These are phyloP conservation scores for Morone chrysops DNA, from an alignment of 2,113 vertebrate genomes.

Conservation along the genomic window DNA sequence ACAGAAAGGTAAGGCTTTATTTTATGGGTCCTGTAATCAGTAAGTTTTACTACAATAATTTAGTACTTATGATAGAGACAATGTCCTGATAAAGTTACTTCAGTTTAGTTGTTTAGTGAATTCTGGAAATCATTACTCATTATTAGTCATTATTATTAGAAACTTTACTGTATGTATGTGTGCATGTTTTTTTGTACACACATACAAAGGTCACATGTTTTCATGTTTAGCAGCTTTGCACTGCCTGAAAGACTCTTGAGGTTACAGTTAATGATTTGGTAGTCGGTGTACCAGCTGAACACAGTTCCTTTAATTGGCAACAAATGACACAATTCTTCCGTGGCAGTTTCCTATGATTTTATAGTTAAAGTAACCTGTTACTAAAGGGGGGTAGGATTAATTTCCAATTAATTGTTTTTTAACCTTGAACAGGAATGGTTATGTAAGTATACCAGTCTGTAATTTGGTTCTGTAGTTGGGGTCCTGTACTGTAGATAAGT, in stretches of 20 bases:
- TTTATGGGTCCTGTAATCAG: background rate
- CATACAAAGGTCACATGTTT: too few species aligned
- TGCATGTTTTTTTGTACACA: too few species aligned
- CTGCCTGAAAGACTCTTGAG: background rate
- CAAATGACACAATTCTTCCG: too few species aligned
- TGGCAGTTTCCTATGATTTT: background rate
- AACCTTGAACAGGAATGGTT: too few species aligned
- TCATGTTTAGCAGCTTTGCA: background rate
- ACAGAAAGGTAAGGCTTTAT: background rate
- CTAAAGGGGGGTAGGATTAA: too few species aligned
- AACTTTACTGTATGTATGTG: background rate
- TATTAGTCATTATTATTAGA: background rate
- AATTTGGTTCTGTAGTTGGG: too few species aligned
- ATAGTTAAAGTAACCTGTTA: too few species aligned
- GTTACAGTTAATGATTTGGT: constrained; percentile 1
- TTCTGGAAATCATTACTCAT: background rate
- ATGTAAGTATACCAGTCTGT: too few species aligned
- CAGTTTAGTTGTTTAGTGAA: background rate
- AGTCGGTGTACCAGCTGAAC: background rate
- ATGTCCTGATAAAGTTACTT: too few species aligned
- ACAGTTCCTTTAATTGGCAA: background rate
- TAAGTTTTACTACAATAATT: background rate
- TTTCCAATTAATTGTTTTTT: too few species aligned
- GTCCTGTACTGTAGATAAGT: too few species aligned
- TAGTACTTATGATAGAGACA: background rate